Percentiles rank a stretch among this genome's conserved stretches.
These are phyloP conservation scores for Drosophila grimshawi DNA, from an alignment of 1,140 invertebrate genomes.

Conservation along the genomic window DNA sequence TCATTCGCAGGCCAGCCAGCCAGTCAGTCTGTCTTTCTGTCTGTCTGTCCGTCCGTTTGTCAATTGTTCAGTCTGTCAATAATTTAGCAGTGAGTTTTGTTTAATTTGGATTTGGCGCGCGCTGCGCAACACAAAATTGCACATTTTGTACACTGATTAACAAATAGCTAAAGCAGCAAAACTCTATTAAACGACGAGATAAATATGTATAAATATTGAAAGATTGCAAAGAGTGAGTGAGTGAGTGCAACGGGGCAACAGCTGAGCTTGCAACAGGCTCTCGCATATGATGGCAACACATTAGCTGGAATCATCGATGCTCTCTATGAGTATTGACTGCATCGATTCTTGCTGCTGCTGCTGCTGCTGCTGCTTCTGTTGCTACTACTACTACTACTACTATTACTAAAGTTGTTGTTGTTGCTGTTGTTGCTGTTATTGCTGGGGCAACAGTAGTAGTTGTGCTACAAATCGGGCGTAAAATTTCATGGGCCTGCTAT, in stretches of 20 bases:
- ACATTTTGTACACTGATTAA: slow-evolving; percentile 55
- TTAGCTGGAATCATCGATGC: slow-evolving; percentile 27
- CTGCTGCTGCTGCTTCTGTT: slow-evolving; percentile 22
- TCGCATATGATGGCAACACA: slow-evolving; percentile 35
- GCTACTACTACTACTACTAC: background rate
- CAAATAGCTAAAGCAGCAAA: slow-evolving; percentile 50
- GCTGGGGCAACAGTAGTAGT: slow-evolving; percentile 74
- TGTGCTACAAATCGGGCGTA: slow-evolving; percentile 84
- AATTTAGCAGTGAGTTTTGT: slow-evolving; percentile 49
- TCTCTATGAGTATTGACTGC: slow-evolving; percentile 17
- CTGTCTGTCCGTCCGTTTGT: slow-evolving; percentile 4
- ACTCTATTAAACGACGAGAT: slow-evolving; percentile 22
- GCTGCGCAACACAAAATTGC: slow-evolving; percentile 62
- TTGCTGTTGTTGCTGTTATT: slow-evolving; percentile 25
- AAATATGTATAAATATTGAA: slow-evolving; percentile 4
- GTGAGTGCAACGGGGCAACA: slow-evolving; percentile 33
- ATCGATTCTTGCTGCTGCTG: slow-evolving; percentile 17
- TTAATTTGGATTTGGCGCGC: slow-evolving; percentile 44
- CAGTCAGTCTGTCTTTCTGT: background rate
- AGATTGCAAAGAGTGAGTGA: slow-evolving; percentile 1
- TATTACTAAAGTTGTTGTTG: slow-evolving; percentile 2
- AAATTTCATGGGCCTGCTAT: slow-evolving; percentile 84
- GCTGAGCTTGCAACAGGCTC: slow-evolving; percentile 58
- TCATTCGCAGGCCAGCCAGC: background rate
- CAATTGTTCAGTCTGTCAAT: slow-evolving; percentile 38